Evolutionary conservation across 2,888 invertebrate genomes (phyloP).

Genomic region (Crematogaster levior): DNA sequence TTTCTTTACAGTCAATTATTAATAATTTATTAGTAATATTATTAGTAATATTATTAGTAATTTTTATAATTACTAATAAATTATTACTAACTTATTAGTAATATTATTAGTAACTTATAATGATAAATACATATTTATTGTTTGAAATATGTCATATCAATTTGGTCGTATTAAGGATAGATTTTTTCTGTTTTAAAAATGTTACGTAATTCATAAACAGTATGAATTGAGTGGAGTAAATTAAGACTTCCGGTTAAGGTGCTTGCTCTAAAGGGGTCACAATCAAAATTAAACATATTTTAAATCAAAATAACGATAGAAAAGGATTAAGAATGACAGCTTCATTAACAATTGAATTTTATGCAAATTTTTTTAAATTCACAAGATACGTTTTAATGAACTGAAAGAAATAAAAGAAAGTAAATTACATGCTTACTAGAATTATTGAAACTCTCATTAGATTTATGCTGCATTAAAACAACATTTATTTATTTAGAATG

Average conservation of each 20-base stretch:
- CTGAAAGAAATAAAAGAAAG: not conserved
- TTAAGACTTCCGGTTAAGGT: slow-evolving; percentile 58
- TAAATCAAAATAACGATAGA: not conserved
- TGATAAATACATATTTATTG: not conserved
- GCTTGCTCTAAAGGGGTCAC: slow-evolving; percentile 52
- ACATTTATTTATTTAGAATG: slow-evolving; percentile 22
- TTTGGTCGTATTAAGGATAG: not conserved
- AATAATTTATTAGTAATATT: too few species aligned
- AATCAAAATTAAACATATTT: slow-evolving; percentile 34
- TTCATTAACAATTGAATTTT: not conserved
- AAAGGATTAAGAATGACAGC: not conserved
- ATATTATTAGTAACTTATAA: slow-evolving; percentile 13
- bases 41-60: too few species aligned
- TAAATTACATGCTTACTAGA: not conserved
- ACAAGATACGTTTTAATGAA: not conserved
- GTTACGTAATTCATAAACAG: slow-evolving; percentile 13
- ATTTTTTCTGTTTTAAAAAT: not conserved
- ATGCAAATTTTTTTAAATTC: not conserved
- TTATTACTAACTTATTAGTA: too few species aligned
- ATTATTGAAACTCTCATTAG: not conserved
- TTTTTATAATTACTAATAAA: too few species aligned
- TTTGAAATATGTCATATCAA: not conserved
- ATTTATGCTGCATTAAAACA: not conserved
- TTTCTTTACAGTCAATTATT: slow-evolving; percentile 16
- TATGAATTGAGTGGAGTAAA: slow-evolving; percentile 51